Evolutionary conservation across 2,888 invertebrate species (phyloP).

Genomic region (Tipula unca): DNA sequence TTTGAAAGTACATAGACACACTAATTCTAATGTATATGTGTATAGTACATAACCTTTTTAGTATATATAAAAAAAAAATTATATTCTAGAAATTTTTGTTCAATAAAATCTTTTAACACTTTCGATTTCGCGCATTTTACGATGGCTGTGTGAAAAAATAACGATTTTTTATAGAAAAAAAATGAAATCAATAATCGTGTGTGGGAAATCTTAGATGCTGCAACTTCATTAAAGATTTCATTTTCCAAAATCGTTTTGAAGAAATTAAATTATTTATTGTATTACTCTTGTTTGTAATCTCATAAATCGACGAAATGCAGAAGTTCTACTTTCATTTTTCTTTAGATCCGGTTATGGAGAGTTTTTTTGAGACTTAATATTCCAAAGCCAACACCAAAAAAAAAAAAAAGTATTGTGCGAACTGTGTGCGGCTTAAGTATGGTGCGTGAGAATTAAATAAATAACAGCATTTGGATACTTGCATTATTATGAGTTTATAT

Average conservation of each 20-base stretch:
- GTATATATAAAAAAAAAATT: background rate
- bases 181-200: background rate
- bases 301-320: background rate
- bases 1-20: background rate
- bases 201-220: background rate
- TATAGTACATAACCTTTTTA: background rate
- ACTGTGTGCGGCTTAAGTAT: background rate
- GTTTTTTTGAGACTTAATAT: background rate
- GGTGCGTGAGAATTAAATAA: too few species aligned
- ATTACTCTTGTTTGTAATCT: background rate
- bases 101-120: background rate
- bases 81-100: background rate
- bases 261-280: background rate
- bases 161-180: background rate
- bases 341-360: background rate
- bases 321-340: constrained; percentile 14
- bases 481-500: too few species aligned
- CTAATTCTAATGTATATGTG: background rate
- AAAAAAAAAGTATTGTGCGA: background rate
- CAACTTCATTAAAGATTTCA: background rate
- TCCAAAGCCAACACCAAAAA: background rate
- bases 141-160: background rate
- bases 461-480: too few species aligned
- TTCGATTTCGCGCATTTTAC: background rate
- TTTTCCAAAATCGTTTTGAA: background rate